phyloP scores from a whole-genome alignment of 2,888 invertebrate species.

The Eilema caniola region DNA sequence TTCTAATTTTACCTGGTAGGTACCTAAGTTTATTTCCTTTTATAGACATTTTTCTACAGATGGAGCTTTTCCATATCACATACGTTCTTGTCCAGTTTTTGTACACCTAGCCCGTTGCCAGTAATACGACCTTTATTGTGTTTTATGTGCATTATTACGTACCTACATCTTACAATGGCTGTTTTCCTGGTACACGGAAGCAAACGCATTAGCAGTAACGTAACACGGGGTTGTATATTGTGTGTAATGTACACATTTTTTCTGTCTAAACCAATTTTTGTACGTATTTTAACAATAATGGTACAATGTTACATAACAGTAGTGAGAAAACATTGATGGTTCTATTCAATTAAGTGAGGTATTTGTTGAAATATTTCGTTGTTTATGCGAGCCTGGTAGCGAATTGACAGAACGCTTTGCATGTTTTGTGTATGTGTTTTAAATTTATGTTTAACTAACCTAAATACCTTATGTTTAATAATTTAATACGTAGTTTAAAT shows the following conservation, averaged over 20 bases:
- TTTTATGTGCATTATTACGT: conserved; percentile 37
- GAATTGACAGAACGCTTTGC: conserved; percentile 38
- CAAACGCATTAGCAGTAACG: conserved; percentile 43
- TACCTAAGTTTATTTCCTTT: not conserved
- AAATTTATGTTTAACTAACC: not conserved
- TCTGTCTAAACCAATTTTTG: conserved; percentile 18
- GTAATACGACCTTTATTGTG: conserved; percentile 40
- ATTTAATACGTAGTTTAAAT: not conserved
- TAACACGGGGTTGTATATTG: conserved; percentile 28
- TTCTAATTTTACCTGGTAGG: too few species aligned
- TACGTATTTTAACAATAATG: conserved; percentile 13
- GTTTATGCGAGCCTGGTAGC: conserved; percentile 34
- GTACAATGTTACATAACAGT: conserved; percentile 7
- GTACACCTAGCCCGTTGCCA: conserved; percentile 29
- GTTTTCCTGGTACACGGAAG: conserved; percentile 42
- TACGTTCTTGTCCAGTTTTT: conserved; percentile 16
- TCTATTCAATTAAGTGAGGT: conserved; percentile 25
- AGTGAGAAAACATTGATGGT: conserved; percentile 26
- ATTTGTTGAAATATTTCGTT: conserved; percentile 21
- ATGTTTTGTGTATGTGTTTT: conserved; percentile 29
- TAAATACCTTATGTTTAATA: not conserved
- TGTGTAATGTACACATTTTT: conserved; percentile 18
- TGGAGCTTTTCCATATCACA: not conserved
- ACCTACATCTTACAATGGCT: conserved; percentile 35
- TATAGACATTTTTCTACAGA: not conserved